Percentiles rank a stretch among this genome's conserved stretches.
These are phyloP conservation scores for Morone saxatilis DNA, from an alignment of 2,113 vertebrate species.

Conservation along the genomic window DNA sequence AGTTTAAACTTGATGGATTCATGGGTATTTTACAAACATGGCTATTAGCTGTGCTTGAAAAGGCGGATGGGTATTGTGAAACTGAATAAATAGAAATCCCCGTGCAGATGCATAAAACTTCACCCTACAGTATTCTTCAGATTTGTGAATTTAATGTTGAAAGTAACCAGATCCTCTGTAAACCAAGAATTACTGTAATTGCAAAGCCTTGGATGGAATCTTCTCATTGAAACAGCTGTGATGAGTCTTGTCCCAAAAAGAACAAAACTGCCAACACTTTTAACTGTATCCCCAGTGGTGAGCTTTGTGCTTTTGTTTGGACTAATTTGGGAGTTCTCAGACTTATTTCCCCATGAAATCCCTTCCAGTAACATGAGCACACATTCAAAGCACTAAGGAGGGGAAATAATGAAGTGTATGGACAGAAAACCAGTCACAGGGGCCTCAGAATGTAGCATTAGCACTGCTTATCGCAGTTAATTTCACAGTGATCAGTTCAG, in stretches of 20 bases:
- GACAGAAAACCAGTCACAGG: slow-evolving; percentile 42
- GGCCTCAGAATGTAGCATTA: slow-evolving; percentile 31
- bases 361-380: slow-evolving; percentile 59
- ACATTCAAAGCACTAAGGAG: slow-evolving; percentile 48
- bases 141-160: slow-evolving; percentile 12
- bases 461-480: slow-evolving; percentile 49
- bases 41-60: slow-evolving; percentile 36
- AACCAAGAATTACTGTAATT: slow-evolving; percentile 41
- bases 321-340: slow-evolving; percentile 59
- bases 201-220: slow-evolving; percentile 30
- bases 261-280: slow-evolving; percentile 53
- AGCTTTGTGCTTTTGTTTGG: slow-evolving; percentile 65
- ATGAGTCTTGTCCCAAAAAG: slow-evolving; percentile 39
- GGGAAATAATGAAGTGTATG: slow-evolving; percentile 63
- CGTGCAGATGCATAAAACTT: neutral
- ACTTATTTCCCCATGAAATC: slow-evolving; percentile 65
- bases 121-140: neutral
- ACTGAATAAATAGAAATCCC: slow-evolving; percentile 37
- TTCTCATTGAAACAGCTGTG: slow-evolving; percentile 23
- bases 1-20: slow-evolving; percentile 47
- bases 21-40: slow-evolving; percentile 54
- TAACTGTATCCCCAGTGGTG: slow-evolving; percentile 28
- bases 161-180: slow-evolving; percentile 27
- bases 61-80: slow-evolving; percentile 25
- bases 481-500: slow-evolving; percentile 72